Base-by-base conservation (phyloP, 2,888 invertebrate species). In the Ophion costatus region DNA sequence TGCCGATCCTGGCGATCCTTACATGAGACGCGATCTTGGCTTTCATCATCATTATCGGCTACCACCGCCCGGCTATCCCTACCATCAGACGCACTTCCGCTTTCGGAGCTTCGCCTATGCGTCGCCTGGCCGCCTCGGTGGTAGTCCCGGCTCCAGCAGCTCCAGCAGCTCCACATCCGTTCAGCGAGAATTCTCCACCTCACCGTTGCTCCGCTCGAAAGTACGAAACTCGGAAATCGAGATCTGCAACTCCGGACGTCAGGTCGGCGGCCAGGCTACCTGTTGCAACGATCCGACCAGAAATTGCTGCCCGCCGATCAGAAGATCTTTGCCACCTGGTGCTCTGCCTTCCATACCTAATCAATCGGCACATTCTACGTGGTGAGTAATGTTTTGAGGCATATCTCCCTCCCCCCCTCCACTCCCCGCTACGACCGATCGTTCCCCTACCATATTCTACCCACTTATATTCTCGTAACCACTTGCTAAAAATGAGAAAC, bases 281-380 rank as follows among this genome's bases (percentile, higher is more conserved):
- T 91, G 92, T 89, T 89, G 93, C 91, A 88, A 90, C 91, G 80
- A 92, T 89, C 84, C 86, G 90, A 84, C 88, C 89, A 95, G 95
- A 56, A 95, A 95, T 17, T 95, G 95, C 90, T 95, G 95, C 88
- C 94, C 95, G 86, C 94, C 95, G 86, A 95, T 95, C 87, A 94
- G 95, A 87, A 94, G 95, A 87, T 95, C 95, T 22, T 94, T 95
- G 88, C 95, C 95, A 77, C 95, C 95, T 85, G 95, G 95, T 91
- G 95, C 92, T 10, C 85, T 93, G 76, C 91, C 93, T 0, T 81
- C 92, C 14, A 92, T 93, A 86, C 90, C 92, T 0, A 89, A 90
- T 14, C 92, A 92, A 82, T 88, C 91, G 3, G 88, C 90, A 20
- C 90, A 91, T 69, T 90, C 92, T 4, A 91, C 93, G n/a, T 93